Evolutionary conservation across 2,888 invertebrate species (phyloP), one percentile per base, ranked within the genome.

Genomic region (Ophion costatus): DNA sequence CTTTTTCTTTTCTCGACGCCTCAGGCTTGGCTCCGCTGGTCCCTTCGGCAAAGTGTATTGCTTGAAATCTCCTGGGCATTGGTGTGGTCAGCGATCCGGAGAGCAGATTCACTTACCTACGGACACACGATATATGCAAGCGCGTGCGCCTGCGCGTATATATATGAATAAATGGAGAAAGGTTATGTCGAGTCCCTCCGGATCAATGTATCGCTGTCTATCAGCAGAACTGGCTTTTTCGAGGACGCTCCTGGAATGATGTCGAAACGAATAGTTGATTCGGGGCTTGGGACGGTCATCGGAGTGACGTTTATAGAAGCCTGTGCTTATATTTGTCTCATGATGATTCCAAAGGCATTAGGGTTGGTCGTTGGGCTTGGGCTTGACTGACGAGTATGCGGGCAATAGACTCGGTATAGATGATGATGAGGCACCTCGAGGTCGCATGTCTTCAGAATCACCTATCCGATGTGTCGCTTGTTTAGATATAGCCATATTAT

Each of bases 31-130:
- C 67, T 75, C 51, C 67, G 51, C 69, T 84, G 51, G 75, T 76
- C 67, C 67, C 64, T 69, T 56, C 63, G 61, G 82, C 80, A 88
- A 88, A 89, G 88, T 88, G 87, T 87, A 89, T 89, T 87, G 88
- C 86, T 83, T 77, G 83, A 87, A 84, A 87, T 87, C 88, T 87
- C 88, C 69, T 78, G 87, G 88, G 88, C 85, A 88, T 85, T 78
- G 79, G 67, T 57, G 77, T 81, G 86, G 83, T 83, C 85, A 85
- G 80, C 81, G 74, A 82, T 79, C 85, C 85, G 78, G 70, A 51
- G 78, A 82, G 71, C 69, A 69, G 45, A 63, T 61, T 79, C 51
- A 64, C 77, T 33, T 51, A 51, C 22, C 57, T 22, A 70, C 56
- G 10, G n/a, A 29, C 20, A 66, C 66, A 42, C 3, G 66, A 5